A percentile compares a stretch with the other conserved stretches of the same genome.
These are phyloP conservation scores for Drosophila greeni DNA, from an alignment of 2,888 invertebrate species.

Conservation along the genomic window DNA sequence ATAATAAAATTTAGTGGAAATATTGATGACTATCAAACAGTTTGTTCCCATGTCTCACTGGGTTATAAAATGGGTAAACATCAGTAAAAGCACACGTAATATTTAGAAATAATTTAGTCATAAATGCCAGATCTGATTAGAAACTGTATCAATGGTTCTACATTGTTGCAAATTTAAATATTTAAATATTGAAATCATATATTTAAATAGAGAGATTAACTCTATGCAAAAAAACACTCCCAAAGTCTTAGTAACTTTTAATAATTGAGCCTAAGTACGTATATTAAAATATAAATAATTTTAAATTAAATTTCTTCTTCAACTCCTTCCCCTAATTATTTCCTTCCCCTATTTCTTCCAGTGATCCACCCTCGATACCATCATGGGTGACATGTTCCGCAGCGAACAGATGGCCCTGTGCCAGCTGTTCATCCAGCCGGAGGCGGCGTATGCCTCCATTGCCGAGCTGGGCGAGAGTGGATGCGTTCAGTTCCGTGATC, in stretches of 20 bases:
- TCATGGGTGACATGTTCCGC: constrained; percentile 90
- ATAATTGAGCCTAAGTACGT: not conserved
- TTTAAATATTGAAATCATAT: too few species aligned
- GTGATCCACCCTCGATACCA: constrained; percentile 37
- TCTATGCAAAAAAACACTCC: too few species aligned
- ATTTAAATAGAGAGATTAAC: too few species aligned
- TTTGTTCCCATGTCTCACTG: constrained; percentile 1
- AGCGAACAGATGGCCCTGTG: constrained; percentile 95
- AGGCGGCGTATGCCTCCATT: constrained; percentile 95
- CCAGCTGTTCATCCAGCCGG: constrained; percentile 97
- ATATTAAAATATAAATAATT: not conserved
- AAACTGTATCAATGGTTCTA: not conserved
- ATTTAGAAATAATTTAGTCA: not conserved
- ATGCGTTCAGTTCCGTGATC: constrained; percentile 96
- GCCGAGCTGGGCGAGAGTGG: constrained; percentile 96
- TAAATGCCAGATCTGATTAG: not conserved
- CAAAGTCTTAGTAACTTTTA: too few species aligned
- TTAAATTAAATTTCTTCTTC: not conserved
- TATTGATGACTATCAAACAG: constrained; percentile 12
- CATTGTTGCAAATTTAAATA: not conserved
- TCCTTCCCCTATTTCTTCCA: constrained; percentile 1
- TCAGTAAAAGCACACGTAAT: not conserved
- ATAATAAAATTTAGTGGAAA: constrained; percentile 7
- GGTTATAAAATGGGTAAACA: constrained; percentile 1
- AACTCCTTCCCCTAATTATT: not conserved